Evolutionary conservation across 2,888 invertebrate genomes (phyloP), one percentile per base, ranked within the genome.

Genomic region (Celastrina argiolus): DNA sequence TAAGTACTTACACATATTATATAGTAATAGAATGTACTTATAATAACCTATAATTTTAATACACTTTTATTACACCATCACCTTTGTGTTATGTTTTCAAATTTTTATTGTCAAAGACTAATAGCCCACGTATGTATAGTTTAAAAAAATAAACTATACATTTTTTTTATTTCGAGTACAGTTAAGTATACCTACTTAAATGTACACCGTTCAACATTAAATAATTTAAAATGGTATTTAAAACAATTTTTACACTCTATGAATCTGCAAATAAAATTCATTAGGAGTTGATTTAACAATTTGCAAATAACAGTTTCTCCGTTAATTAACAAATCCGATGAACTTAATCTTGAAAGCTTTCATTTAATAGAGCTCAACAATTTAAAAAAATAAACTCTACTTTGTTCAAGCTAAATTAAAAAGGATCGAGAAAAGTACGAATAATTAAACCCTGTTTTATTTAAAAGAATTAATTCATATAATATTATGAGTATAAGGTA

Each of bases 261-360:
- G 51, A 51, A 14, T 51, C 45, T 26, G 22, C 22, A 51, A 51
- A 51, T 26, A 26, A 12, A 51, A 51, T 16, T 51, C 22, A 14
- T 51, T 26, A 51, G 51, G 1, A 63, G 68, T 63, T 51, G 14
- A 51, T 12, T 51, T 51, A 51, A 51, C 22, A 22, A 51, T 51
- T 51, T 51, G 22, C 14, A 26, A 51, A 51, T 14, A 51, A 51
- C 51, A 26, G 6, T 51, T 51, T 51, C 22, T 22, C 51, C 51
- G 22, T 22, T 51, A 51, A 51, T 51, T 51, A 51, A 51, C 22
- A 51, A 18, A 51, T 51, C 51, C 14, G 26, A 51, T 51, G 26
- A 26, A 51, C 51, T 22, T 51, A 51, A 51, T 51, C 51, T 51
- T 51, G 22, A 26, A 51, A 14, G 22, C 22, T 12, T 51, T 51